Evolutionary conservation across 2,888 invertebrate species (phyloP).

Genomic region (Ctenicera cuprea): DNA sequence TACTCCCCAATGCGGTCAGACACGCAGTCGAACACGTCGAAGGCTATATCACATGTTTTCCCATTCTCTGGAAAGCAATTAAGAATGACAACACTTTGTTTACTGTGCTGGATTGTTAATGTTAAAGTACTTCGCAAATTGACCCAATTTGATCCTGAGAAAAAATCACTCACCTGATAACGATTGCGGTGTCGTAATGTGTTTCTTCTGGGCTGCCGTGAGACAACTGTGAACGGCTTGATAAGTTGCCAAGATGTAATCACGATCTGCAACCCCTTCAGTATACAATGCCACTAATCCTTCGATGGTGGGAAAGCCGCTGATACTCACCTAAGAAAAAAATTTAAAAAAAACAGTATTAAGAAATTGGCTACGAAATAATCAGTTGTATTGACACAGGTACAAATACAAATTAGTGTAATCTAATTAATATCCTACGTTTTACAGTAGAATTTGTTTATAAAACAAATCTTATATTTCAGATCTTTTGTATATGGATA

Average conservation of each 20-base stretch:
- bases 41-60: slow-evolving; percentile 84
- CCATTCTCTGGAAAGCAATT: slow-evolving; percentile 77
- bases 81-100: slow-evolving; percentile 32
- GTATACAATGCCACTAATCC: slow-evolving; percentile 84
- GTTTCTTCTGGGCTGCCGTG: slow-evolving; percentile 74
- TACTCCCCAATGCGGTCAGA: slow-evolving; percentile 86
- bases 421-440: too few relatives aligned
- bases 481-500: too few relatives aligned
- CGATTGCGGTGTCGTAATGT: slow-evolving; percentile 62
- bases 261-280: slow-evolving; percentile 85
- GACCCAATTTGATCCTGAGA: slow-evolving; percentile 8
- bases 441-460: too few relatives aligned
- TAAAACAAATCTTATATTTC: too few relatives aligned
- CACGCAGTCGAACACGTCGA: slow-evolving; percentile 87
- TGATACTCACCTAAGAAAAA: slow-evolving; percentile 78
- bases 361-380: too few relatives aligned
- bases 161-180: slow-evolving; percentile 62
- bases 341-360: slow-evolving; percentile 3
- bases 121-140: not conserved
- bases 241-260: slow-evolving; percentile 84
- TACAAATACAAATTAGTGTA: too few relatives aligned
- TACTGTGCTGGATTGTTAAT: not conserved
- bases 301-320: slow-evolving; percentile 84
- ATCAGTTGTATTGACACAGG: too few relatives aligned
- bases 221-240: slow-evolving; percentile 83